Percentiles rank a stretch among this genome's conserved stretches.
Conservation (phyloP, 2,113 vertebrate genomes). For the Carassius carassius region DNA sequence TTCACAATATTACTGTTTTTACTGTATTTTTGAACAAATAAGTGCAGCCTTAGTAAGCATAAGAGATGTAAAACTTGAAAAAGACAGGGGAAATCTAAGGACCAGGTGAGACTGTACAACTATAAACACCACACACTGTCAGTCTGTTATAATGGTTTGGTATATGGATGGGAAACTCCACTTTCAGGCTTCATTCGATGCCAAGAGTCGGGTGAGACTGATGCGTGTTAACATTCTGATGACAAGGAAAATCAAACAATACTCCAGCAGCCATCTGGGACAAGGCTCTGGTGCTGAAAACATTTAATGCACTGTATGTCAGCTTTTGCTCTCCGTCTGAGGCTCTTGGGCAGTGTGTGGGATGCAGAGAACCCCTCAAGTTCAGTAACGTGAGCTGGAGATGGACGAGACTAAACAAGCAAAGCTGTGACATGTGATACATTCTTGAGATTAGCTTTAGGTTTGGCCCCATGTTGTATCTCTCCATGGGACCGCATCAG, state of each 20-base stretch:
- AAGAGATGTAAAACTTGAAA: too few species aligned
- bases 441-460: slow-evolving; percentile 51
- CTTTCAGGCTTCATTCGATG: slow-evolving; percentile 43
- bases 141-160: slow-evolving; percentile 33
- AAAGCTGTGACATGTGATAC: slow-evolving; percentile 47
- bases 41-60: too few species aligned
- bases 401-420: slow-evolving; percentile 53
- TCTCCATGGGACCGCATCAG: slow-evolving; percentile 13
- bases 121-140: slow-evolving; percentile 24
- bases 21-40: too few species aligned
- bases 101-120: slow-evolving; percentile 13
- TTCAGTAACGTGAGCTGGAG: slow-evolving; percentile 47
- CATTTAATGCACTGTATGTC: slow-evolving; percentile 60
- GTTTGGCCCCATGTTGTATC: slow-evolving; percentile 41
- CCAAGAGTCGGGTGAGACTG: slow-evolving; percentile 47
- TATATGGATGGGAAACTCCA: slow-evolving; percentile 43
- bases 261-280: slow-evolving; percentile 67
- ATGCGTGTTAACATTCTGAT: slow-evolving; percentile 50
- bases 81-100: too few species aligned
- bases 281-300: slow-evolving; percentile 68
- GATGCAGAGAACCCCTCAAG: slow-evolving; percentile 58
- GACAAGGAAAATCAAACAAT: slow-evolving; percentile 51
- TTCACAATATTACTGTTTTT: too few species aligned
- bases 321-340: slow-evolving; percentile 60
- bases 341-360: slow-evolving; percentile 34